These are phyloP conservation scores for Ammospiza caudacuta DNA, from an alignment of 2,113 vertebrate genomes.

Conservation along the genomic window DNA sequence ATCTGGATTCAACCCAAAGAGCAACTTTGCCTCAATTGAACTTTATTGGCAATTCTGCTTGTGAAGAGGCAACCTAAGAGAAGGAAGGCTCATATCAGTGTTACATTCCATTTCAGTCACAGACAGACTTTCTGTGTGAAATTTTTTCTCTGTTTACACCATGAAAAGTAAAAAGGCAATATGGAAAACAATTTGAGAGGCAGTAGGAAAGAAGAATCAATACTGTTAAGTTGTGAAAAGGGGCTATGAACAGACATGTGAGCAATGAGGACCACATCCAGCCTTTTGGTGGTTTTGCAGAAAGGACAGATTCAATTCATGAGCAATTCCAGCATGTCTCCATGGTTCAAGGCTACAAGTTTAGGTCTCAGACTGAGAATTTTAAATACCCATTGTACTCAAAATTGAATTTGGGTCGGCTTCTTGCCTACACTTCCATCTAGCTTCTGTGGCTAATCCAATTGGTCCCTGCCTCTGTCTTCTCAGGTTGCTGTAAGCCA, in stretches of 20 bases:
- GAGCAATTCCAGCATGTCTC: neutral
- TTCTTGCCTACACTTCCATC: neutral
- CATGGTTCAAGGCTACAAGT: neutral
- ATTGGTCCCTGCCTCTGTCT: neutral
- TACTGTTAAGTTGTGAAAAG: neutral
- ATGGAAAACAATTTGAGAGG: neutral
- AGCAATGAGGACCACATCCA: neutral
- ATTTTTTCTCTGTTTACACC: neutral
- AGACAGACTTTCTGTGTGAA: neutral
- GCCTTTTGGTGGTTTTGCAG: neutral
- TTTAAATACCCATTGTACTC: neutral
- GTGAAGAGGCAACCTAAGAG: neutral
- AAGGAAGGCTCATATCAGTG: neutral
- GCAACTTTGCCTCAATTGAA: neutral
- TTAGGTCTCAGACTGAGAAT: neutral
- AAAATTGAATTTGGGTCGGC: neutral
- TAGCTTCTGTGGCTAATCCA: neutral
- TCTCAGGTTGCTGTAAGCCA: fast-evolving
- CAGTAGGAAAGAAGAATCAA: neutral
- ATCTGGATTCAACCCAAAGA: constrained; percentile 6
- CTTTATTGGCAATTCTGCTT: neutral
- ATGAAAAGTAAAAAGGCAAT: neutral
- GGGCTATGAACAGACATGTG: neutral
- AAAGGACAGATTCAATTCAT: neutral
- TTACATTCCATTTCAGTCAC: neutral